These are phyloP conservation scores for Apotomis betuletana DNA, from an alignment of 2,888 invertebrate species.

Conservation along the genomic window DNA sequence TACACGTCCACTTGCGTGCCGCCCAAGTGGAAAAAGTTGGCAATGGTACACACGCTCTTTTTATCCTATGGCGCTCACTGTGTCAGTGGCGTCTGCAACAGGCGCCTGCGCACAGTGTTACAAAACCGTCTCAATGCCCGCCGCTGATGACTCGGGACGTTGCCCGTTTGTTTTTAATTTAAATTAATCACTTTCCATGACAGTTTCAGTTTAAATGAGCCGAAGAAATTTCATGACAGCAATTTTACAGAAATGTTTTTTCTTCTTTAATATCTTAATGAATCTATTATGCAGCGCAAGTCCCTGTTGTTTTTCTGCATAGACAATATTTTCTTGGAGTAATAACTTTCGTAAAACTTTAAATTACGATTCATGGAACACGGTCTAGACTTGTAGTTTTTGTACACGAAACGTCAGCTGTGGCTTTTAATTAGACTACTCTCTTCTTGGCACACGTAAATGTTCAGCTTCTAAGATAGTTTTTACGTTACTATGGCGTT, in stretches of 20 bases:
- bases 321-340: constrained; percentile 1
- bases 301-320: neutral
- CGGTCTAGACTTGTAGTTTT: constrained; percentile 18
- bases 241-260: neutral
- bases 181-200: constrained; percentile 32
- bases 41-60: constrained; percentile 61
- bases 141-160: constrained; percentile 22
- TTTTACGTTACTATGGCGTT: neutral
- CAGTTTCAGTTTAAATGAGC: constrained; percentile 19
- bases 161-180: constrained; percentile 24
- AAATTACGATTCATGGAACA: constrained; percentile 8
- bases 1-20: constrained; percentile 61
- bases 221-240: constrained; percentile 3
- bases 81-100: constrained; percentile 55
- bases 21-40: constrained; percentile 71
- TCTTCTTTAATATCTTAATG: neutral
- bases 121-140: constrained; percentile 34
- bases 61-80: constrained; percentile 65
- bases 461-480: constrained; percentile 15
- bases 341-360: neutral
- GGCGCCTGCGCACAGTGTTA: constrained; percentile 39
- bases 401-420: constrained; percentile 31
- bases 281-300: neutral
- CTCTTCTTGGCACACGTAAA: constrained; percentile 54
- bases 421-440: constrained; percentile 54